phyloP scores from a whole-genome alignment of 2,797 vertebrate species.

The Mus spretus region DNA sequence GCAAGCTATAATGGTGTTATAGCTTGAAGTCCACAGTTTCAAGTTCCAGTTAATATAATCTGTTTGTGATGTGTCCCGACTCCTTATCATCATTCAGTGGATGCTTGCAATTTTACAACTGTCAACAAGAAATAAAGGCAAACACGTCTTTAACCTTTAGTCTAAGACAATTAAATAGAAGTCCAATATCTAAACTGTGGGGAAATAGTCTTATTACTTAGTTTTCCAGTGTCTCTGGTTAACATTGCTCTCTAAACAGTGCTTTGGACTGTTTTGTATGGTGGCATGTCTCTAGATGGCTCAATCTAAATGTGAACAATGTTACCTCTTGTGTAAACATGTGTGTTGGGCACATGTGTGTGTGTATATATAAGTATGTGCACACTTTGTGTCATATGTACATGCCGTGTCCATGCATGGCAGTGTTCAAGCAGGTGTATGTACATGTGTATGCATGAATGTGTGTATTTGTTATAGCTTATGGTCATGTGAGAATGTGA shows the following conservation, averaged over 20 bases:
- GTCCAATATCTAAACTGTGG: neutral
- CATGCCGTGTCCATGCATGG: neutral
- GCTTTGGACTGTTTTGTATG: neutral
- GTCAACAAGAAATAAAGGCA: neutral
- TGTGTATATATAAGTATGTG: neutral
- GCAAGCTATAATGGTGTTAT: neutral
- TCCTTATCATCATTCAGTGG: neutral
- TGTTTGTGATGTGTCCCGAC: neutral
- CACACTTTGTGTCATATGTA: neutral
- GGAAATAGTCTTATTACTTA: neutral
- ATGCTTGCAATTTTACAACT: neutral
- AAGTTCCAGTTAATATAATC: neutral
- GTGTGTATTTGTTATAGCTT: neutral
- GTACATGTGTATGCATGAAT: neutral
- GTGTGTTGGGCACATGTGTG: accelerated
- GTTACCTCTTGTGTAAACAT: neutral
- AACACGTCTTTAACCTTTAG: neutral
- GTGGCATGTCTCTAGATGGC: neutral
- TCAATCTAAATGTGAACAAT: neutral
- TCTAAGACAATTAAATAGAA: neutral
- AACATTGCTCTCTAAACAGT: neutral
- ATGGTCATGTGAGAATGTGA: too few relatives aligned
- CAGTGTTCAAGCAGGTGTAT: neutral
- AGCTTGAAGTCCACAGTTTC: neutral
- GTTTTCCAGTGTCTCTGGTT: neutral